Percentiles rank a stretch among this genome's conserved stretches.
These are phyloP conservation scores for Xestoiulus laeticollis DNA, from an alignment of 2,888 invertebrate species.

Conservation along the genomic window DNA sequence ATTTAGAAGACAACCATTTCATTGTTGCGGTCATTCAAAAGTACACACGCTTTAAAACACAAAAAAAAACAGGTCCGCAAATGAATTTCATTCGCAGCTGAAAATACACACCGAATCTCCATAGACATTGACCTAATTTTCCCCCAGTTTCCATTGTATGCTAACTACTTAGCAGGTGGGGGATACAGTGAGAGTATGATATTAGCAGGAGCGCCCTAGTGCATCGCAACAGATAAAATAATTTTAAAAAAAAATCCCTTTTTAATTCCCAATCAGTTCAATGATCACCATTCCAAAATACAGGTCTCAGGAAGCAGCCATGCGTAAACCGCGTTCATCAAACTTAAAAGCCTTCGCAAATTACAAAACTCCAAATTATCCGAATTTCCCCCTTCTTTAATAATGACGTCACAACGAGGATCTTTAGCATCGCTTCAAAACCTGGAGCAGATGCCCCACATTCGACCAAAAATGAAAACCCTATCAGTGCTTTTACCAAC, in stretches of 20 bases:
- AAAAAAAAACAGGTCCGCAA: neutral
- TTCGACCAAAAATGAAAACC: too few species aligned
- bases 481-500: too few species aligned
- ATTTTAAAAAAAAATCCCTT: neutral
- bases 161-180: slow-evolving; percentile 1
- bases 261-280: neutral
- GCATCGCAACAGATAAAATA: neutral
- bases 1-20: neutral
- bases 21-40: slow-evolving; percentile 11
- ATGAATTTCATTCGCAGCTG: neutral
- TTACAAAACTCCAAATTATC: too few species aligned
- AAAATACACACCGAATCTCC: slow-evolving; percentile 1
- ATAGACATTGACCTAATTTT: slow-evolving; percentile 50
- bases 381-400: too few species aligned
- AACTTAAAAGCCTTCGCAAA: too few species aligned
- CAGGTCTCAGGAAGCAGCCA: too few species aligned
- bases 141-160: neutral
- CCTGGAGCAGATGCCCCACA: too few species aligned
- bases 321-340: too few species aligned
- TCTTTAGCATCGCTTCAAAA: too few species aligned
- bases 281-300: neutral
- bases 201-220: neutral
- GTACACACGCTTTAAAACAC: neutral
- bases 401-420: too few species aligned
- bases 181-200: neutral